Evolutionary conservation across 2,113 vertebrate species (phyloP).

Genomic region (Zosterops pallidus): DNA sequence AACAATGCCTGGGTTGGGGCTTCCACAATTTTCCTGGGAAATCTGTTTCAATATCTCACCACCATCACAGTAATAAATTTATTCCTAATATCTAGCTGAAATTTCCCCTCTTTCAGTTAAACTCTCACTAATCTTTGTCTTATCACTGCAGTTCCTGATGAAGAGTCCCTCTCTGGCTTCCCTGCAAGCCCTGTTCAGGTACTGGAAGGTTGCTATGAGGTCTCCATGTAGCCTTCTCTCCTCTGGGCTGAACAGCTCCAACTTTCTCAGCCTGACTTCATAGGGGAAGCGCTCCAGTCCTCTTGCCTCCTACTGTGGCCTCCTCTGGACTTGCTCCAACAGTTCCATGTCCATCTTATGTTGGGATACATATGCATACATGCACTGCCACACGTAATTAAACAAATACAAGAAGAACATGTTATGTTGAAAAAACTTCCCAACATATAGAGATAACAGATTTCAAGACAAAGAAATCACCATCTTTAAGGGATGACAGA

Average conservation of each 20-base stretch:
- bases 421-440: fast-evolving
- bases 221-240: fast-evolving
- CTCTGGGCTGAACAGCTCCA: neutral
- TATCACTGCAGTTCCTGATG: neutral
- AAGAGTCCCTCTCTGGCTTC: neutral
- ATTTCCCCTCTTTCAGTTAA: neutral
- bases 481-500: neutral
- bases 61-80: neutral
- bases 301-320: neutral
- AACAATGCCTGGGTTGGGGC: neutral
- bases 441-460: neutral
- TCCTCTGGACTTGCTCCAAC: neutral
- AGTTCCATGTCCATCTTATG: neutral
- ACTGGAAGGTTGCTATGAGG: neutral
- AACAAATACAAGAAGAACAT: neutral
- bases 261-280: neutral
- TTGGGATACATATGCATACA: neutral
- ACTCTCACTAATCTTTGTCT: neutral
- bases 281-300: neutral
- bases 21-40: neutral
- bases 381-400: neutral
- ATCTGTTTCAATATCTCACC: neutral
- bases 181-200: neutral
- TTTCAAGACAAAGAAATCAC: neutral
- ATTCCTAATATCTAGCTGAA: neutral